These are phyloP conservation scores for Clarias magur DNA, from an alignment of 2,113 vertebrate genomes.

Conservation along the genomic window DNA sequence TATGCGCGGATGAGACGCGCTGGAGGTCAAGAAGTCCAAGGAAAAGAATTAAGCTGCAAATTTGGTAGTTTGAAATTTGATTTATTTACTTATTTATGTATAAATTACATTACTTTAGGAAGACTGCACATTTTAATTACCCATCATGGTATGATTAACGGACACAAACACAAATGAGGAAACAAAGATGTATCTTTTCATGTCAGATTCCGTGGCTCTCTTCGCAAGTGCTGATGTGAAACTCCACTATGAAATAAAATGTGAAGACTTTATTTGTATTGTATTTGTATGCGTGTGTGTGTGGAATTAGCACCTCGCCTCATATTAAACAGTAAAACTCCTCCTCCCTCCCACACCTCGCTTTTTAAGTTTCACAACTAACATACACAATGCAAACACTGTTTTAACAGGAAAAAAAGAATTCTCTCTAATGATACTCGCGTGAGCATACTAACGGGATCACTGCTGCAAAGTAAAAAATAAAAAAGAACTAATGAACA, in stretches of 20 bases:
- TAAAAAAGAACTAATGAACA: too few relatives aligned
- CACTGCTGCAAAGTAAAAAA: too few relatives aligned
- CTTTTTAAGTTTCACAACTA: too few relatives aligned
- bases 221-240: not conserved
- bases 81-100: too few relatives aligned
- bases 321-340: too few relatives aligned
- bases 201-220: not conserved
- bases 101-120: not conserved
- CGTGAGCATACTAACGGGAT: too few relatives aligned
- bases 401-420: too few relatives aligned
- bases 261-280: not conserved
- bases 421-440: too few relatives aligned
- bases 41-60: not conserved
- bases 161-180: not conserved
- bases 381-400: too few relatives aligned
- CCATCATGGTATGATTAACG: not conserved
- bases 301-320: too few relatives aligned
- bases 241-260: not conserved
- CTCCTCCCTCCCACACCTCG: too few relatives aligned
- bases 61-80: not conserved
- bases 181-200: not conserved
- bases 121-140: not conserved
- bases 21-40: not conserved
- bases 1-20: not conserved
- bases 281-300: too few relatives aligned